Evolutionary conservation across 64 coral and sea anemone species (phyloP), one percentile per base, ranked within the genome.

Genomic region (Stichodactyla helianthus): DNA sequence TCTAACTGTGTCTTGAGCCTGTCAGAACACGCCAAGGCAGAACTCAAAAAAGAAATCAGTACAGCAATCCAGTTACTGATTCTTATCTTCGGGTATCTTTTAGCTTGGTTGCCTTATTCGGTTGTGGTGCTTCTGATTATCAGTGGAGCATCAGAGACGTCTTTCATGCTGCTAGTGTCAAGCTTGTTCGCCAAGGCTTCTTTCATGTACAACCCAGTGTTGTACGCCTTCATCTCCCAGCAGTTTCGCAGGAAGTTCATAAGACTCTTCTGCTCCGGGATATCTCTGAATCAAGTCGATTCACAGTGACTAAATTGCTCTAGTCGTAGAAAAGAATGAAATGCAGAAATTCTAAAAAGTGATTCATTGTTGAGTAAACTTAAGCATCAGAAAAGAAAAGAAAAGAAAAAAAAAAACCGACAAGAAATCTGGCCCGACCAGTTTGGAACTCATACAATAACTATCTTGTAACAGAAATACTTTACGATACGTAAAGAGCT

Each of bases 61-160:
- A 84, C 79, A 0, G 84, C 89, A 11, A 57, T 91, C 27, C 79
- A 91, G 10, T 79, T 91, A 63, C 79, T 83, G 10, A 50, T 63
- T 70, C 52, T 91, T 17, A 67, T 91, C 85, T 57, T 53, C 10
- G 85, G 35, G 51, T 91, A 82, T 26, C 57, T 91, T 0, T 31
- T 91, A 0, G 57, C 89, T 7, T 91, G 89, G 89, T n/a, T 35
- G 19, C 89, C 89, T 7, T 91, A 91, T 55, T 60, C 84, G 7
- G 18, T 91, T 6, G 89, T 91, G 5, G 83, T 83, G 0, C 31
- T 82, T 8, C 18, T 91, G 14, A 57, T 87, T 11, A 62, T 87
- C 63, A 0, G 25, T 5, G 54, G 83, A 8, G 20, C 22, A 11
- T 20, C 51, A 11, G 19, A 81, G 26, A 71, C 19, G 17, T 17